A percentile compares a stretch with the other conserved stretches of the same genome.
phyloP scores from a whole-genome alignment of 2,113 vertebrate genomes.

The Micromys minutus region DNA sequence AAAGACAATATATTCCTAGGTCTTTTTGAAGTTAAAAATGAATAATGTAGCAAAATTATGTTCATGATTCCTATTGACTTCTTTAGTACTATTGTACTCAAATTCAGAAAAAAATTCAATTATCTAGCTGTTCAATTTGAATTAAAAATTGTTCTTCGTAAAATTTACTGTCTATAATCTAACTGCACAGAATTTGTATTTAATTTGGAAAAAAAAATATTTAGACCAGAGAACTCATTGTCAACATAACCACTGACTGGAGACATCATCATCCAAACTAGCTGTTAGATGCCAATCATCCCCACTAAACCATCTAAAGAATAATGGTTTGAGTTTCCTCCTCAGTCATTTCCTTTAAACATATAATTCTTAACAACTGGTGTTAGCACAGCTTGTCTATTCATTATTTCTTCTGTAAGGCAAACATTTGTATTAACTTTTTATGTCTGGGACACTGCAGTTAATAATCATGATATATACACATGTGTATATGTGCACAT shows the following conservation, averaged over 20 bases:
- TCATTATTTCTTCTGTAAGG: not conserved
- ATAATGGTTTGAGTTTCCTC: not conserved
- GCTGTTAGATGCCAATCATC: not conserved
- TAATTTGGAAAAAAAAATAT: too few relatives aligned
- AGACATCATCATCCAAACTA: not conserved
- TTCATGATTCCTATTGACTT: not conserved
- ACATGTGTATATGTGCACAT: not conserved
- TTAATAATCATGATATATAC: not conserved
- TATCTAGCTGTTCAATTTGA: not conserved
- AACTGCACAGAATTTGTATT: not conserved
- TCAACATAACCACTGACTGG: not conserved
- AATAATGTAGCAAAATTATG: not conserved
- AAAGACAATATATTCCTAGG: not conserved
- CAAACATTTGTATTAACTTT: not conserved
- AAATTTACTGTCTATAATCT: not conserved
- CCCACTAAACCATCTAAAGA: not conserved
- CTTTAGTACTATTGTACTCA: not conserved
- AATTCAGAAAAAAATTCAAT: conserved; percentile 12
- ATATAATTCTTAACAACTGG: not conserved
- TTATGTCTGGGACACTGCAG: not conserved
- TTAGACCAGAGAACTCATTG: too few relatives aligned
- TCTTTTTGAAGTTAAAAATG: not conserved
- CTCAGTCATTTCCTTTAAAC: not conserved
- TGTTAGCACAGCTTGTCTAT: not conserved
- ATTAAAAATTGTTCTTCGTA: not conserved